Percentiles rank a stretch among this genome's conserved stretches.
These are phyloP conservation scores for Belonocnema kinseyi DNA, from an alignment of 1,140 invertebrate genomes.

Conservation along the genomic window DNA sequence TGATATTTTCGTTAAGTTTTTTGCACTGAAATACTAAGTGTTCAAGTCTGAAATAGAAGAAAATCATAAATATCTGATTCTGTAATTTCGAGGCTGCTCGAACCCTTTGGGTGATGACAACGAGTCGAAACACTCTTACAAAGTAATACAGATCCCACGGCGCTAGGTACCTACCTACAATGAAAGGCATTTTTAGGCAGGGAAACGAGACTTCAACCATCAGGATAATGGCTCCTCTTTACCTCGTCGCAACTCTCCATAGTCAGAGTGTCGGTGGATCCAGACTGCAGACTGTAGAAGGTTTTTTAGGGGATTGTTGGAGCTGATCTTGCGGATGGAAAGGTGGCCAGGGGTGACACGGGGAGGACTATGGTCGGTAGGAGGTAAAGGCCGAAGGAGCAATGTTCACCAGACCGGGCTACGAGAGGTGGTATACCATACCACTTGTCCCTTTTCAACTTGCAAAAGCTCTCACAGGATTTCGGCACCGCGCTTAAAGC, in stretches of 20 bases:
- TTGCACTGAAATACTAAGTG: too few relatives aligned
- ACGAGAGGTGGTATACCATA: constrained; percentile 28
- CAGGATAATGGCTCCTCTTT: constrained; percentile 29
- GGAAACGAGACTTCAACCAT: constrained; percentile 20
- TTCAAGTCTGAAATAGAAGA: background rate
- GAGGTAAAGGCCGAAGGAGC: constrained; percentile 21
- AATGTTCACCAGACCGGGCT: constrained; percentile 29
- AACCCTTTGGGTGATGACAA: background rate
- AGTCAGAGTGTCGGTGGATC: background rate
- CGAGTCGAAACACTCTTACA: background rate
- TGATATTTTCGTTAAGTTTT: too few relatives aligned
- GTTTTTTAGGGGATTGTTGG: constrained; percentile 7
- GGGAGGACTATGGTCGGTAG: constrained; percentile 13
- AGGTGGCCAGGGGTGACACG: constrained; percentile 15
- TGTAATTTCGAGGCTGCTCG: background rate
- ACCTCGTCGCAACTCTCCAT: background rate
- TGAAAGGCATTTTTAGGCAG: constrained; percentile 28
- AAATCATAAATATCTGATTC: background rate
- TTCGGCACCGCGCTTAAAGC: constrained; percentile 17
- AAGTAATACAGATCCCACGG: constrained; percentile 1
- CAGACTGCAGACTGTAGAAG: constrained; percentile 12
- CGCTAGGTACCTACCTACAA: constrained; percentile 7
- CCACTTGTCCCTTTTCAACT: constrained; percentile 24
- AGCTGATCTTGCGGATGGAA: constrained; percentile 21
- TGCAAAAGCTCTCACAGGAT: constrained; percentile 14